Base-by-base conservation (phyloP, 2,888 invertebrate genomes). In the Watsonalla binaria region DNA sequence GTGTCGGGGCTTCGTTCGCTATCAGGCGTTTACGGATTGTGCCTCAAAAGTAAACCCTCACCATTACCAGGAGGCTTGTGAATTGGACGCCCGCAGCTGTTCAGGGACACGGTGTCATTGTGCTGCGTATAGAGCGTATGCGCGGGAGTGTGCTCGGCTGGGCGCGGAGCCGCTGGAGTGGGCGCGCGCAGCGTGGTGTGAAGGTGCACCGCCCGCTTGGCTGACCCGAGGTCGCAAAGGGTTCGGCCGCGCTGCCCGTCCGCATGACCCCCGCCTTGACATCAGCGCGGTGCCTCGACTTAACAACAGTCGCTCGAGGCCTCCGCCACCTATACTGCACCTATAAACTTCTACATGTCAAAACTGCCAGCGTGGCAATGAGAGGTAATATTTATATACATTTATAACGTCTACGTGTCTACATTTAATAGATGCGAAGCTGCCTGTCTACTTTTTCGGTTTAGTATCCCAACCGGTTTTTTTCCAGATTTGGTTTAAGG, bases 61-160 rank as follows among this genome's bases (percentile, higher is more conserved):
- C 60, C 95, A 96, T 74, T 98, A 97, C 79, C 95, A 95, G 77
- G 95, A 95, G 76, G 95, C 97, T 8, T 98, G 98, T 79, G 92
- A 95, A 67, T 91, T 95, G 79, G 97, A 97, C 77, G 95, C 97
- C 87, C 97, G 97, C 76, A 96, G 97, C 73, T 98, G 98, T 80
- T 94, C 95, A 2, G 92, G 93, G 11, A 92, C 93, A 55, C 92
- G 93, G 70, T 98, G 98, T 71, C 96, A 97, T 78, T 98, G 98
- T 82, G 97, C 97, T 65, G 95, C 97, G 58, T 94, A 98, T 72
- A 94, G 95, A 53, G 98, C 98, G 4, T 98, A 98, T 76, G 96
- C 96, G 0, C 94, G 96, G 62, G 97, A 97, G 80, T 98, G 98
- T 76, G 92, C 94, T 59, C 92, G 97, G 24, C 82, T 95, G 46